Evolutionary conservation across 2,888 invertebrate species (phyloP), one percentile per base, ranked within the genome.

Genomic region (Limenitis camilla): DNA sequence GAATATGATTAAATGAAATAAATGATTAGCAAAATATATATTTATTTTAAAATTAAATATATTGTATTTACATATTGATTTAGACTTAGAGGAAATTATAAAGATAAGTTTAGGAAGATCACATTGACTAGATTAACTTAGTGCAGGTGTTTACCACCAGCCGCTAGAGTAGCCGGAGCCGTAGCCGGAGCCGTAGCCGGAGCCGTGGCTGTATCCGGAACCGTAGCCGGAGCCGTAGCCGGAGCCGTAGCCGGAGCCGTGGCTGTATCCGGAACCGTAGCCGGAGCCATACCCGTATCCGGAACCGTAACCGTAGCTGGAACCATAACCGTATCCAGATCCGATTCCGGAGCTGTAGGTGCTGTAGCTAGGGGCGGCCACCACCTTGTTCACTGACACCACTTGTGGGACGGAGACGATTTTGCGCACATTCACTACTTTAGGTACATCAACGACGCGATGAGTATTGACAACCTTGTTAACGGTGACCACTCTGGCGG

Each of bases 331-430:
- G 49, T 49, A 49, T n/a, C 60, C 58, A 6, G 41, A 38, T 6
- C 52, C 48, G 43, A 56, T 40, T 9, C 53, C 49, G 54, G 59
- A 44, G 63, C 58, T 53, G 40, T 33, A 30, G 41, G 47, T 54
- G 33, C 45, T 38, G 43, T 55, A 60, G 42, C 61, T 59, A 49
- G 68, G 63, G 6, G 71, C 76, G 47, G 73, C 65, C 58, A 81
- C 69, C 53, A 67, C 61, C 61, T 61, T 59, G 63, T 71, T 71
- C 56, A 72, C 71, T 61, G 70, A 56, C 50, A 69, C 67, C 55
- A 76, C 71, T 60, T 74, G 73, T 33, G 74, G 76, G 44, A 66
- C 74, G 54, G 76, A 70, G 58, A 81, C 69, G 11, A 73, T 63
- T 61, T 71, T 77, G 59, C 66, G 72, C 32, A 74, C 73, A 40